A percentile compares a stretch with the other conserved stretches of the same genome.
phyloP scores from a whole-genome alignment of 1,140 invertebrate genomes.

The Helicoverpa zea region DNA sequence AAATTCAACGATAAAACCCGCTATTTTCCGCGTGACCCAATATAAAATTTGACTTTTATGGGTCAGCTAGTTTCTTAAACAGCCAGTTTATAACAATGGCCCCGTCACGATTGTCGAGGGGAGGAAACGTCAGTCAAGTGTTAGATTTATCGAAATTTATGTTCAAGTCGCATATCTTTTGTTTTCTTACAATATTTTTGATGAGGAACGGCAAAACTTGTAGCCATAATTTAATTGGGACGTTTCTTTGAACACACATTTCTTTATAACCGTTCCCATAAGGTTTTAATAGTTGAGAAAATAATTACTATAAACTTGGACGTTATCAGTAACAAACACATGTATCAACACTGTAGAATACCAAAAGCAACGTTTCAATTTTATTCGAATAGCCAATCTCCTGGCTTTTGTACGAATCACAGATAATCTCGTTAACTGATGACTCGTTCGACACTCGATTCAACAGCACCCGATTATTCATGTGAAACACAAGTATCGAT shows the following conservation, averaged over 20 bases:
- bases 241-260: not conserved
- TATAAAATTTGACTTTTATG: constrained; percentile 45
- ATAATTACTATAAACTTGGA: too few species aligned
- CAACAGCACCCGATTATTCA: constrained; percentile 33
- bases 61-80: constrained; percentile 19
- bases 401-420: not conserved
- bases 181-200: not conserved
- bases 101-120: constrained; percentile 7
- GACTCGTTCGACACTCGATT: constrained; percentile 23
- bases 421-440: constrained; percentile 32
- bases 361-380: not conserved
- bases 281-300: too few species aligned
- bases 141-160: constrained; percentile 21
- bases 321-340: too few species aligned
- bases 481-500: constrained; percentile 6
- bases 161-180: not conserved
- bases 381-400: constrained; percentile 3
- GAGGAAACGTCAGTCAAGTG: not conserved
- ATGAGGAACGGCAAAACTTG: not conserved
- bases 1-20: not conserved
- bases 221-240: not conserved
- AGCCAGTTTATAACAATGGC: constrained; percentile 21
- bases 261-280: too few species aligned
- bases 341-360: not conserved
- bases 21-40: constrained; percentile 31